phyloP scores from a whole-genome alignment of 1,140 invertebrate species.

The Agrypnia vestita region DNA sequence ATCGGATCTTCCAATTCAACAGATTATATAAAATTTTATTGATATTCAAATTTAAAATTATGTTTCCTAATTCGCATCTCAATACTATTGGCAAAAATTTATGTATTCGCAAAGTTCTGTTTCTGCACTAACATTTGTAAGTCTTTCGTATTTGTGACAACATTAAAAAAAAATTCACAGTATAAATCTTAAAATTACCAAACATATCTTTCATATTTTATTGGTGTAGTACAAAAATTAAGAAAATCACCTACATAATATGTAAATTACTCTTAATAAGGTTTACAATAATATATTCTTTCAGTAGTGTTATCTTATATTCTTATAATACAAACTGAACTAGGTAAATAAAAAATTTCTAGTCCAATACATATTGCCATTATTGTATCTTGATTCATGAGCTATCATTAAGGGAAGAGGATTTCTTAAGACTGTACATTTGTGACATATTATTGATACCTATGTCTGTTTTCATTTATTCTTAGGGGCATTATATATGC shows the following conservation, averaged over 20 bases:
- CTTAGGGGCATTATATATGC: not conserved
- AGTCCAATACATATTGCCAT: constrained; percentile 60
- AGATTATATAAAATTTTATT: no score
- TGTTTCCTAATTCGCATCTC: no score
- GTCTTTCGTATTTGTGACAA: not conserved
- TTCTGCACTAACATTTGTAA: no score
- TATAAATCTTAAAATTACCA: not conserved
- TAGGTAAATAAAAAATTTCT: constrained; percentile 56
- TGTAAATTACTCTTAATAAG: not conserved
- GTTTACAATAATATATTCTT: not conserved
- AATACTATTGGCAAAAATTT: no score
- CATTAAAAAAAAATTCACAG: not conserved
- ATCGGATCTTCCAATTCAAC: no score
- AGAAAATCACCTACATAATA: not conserved
- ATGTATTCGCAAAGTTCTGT: no score
- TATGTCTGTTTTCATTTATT: constrained; percentile 16
- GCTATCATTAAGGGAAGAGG: constrained; percentile 33
- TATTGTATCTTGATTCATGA: constrained; percentile 20
- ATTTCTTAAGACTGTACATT: constrained; percentile 42
- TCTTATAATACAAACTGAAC: constrained; percentile 28
- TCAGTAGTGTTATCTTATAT: constrained; percentile 9
- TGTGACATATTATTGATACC: constrained; percentile 40
- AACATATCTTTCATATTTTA: constrained; percentile 16
- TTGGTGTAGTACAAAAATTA: constrained; percentile 12
- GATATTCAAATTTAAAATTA: no score